These are phyloP conservation scores for Oeneis ivallda DNA, from an alignment of 2,888 invertebrate genomes.

Conservation along the genomic window DNA sequence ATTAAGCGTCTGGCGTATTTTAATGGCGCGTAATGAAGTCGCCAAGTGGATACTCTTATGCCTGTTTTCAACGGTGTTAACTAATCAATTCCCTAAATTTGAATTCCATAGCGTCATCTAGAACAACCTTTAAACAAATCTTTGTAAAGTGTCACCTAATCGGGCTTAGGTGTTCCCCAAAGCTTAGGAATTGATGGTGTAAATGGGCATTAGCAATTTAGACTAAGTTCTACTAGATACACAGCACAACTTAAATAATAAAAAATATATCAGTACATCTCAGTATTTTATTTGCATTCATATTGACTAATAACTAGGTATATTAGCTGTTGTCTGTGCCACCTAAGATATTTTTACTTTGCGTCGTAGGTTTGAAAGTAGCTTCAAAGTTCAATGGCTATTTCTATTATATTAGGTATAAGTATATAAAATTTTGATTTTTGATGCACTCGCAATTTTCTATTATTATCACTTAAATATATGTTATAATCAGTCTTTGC, in stretches of 20 bases:
- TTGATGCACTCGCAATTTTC: not conserved
- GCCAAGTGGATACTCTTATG: too few species aligned
- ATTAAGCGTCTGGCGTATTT: too few species aligned
- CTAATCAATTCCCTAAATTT: too few species aligned
- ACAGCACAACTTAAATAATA: conserved; percentile 21
- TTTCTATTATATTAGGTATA: not conserved
- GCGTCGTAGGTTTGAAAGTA: not conserved
- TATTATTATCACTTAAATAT: not conserved
- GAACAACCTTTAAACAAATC: too few species aligned
- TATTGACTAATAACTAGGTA: not conserved
- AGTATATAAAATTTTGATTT: not conserved
- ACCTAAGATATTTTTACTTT: conserved; percentile 1
- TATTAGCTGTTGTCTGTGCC: conserved; percentile 11
- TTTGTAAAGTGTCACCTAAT: too few species aligned
- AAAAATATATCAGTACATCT: conserved; percentile 19
- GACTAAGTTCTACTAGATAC: conserved; percentile 18
- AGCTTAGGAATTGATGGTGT: too few species aligned
- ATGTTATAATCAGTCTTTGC: conserved; percentile 16
- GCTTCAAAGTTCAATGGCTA: not conserved
- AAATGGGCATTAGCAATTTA: not conserved
- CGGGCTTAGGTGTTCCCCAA: too few species aligned
- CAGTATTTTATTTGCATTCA: not conserved
- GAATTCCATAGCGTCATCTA: too few species aligned
- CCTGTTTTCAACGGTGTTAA: too few species aligned
- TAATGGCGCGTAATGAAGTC: too few species aligned